Percentiles rank a stretch among this genome's conserved stretches.
These are phyloP conservation scores for Zygogramma bicolorata DNA, from an alignment of 2,888 invertebrate genomes.

Conservation along the genomic window DNA sequence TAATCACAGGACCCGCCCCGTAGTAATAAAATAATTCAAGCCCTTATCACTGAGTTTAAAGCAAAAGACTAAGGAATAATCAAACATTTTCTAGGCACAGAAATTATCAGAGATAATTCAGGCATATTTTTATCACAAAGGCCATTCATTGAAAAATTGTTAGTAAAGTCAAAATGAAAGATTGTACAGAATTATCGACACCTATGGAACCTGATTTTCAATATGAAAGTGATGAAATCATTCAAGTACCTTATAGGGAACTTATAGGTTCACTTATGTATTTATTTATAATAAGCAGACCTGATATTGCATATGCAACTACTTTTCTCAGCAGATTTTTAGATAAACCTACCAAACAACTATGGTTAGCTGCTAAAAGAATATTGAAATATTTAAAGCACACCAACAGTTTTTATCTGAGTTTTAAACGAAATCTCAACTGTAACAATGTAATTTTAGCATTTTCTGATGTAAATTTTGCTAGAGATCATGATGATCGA, in stretches of 20 bases:
- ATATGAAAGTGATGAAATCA: constrained; percentile 15
- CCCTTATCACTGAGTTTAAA: constrained; percentile 23
- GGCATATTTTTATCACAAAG: constrained; percentile 15
- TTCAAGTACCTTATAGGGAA: constrained; percentile 37
- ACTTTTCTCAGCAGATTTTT: constrained; percentile 34
- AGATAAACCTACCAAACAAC: constrained; percentile 34
- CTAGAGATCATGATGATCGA: neutral
- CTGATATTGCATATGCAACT: constrained; percentile 30
- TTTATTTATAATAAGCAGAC: constrained; percentile 32
- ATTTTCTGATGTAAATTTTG: neutral
- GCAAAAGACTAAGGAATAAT: constrained; percentile 37
- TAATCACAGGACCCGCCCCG: neutral
- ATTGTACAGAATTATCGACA: constrained; percentile 35
- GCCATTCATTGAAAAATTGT: constrained; percentile 28
- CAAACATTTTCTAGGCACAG: constrained; percentile 33
- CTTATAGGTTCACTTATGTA: constrained; percentile 38
- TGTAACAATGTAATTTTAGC: neutral
- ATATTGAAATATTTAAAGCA: constrained; percentile 24
- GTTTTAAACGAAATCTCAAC: neutral
- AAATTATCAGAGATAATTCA: constrained; percentile 8
- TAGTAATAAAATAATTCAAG: neutral
- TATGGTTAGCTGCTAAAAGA: constrained; percentile 36
- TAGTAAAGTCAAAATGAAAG: constrained; percentile 37
- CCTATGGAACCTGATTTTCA: constrained; percentile 43
- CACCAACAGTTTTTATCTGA: neutral